Evolutionary conservation across 1,140 invertebrate genomes (phyloP).

Genomic region (Nebria ingens): DNA sequence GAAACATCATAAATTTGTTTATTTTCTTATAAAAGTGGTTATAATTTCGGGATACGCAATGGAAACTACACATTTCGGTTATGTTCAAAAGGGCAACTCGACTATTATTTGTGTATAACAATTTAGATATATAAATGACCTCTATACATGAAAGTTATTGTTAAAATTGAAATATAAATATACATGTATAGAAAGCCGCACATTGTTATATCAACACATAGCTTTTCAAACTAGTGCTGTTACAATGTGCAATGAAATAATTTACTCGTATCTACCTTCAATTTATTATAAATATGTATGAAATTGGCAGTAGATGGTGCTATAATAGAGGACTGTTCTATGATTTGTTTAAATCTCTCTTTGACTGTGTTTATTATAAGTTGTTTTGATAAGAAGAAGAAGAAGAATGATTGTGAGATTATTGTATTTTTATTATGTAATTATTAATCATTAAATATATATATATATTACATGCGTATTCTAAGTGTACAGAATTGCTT

Average conservation of each 20-base stretch:
- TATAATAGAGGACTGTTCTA: slow-evolving; percentile 1
- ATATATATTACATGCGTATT: neutral
- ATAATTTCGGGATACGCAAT: too few species aligned
- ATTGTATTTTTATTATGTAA: neutral
- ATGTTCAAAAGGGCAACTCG: too few species aligned
- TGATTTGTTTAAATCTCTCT: neutral
- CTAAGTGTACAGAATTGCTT: neutral
- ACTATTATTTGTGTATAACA: too few species aligned
- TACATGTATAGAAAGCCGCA: neutral
- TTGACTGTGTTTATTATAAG: neutral
- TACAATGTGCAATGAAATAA: neutral
- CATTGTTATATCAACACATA: neutral
- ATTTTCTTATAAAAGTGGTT: too few species aligned
- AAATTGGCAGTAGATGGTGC: neutral
- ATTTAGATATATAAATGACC: too few species aligned
- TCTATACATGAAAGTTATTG: too few species aligned
- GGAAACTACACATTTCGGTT: too few species aligned
- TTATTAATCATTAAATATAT: slow-evolving; percentile 4
- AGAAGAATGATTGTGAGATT: neutral
- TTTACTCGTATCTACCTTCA: neutral
- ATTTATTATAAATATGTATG: neutral
- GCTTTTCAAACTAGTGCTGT: neutral
- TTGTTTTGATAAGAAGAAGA: too few species aligned
- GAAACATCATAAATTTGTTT: too few species aligned
- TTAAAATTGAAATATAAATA: neutral